Evolutionary conservation across 2,113 vertebrate genomes (phyloP).

Genomic region (Dicentrarchus labrax): DNA sequence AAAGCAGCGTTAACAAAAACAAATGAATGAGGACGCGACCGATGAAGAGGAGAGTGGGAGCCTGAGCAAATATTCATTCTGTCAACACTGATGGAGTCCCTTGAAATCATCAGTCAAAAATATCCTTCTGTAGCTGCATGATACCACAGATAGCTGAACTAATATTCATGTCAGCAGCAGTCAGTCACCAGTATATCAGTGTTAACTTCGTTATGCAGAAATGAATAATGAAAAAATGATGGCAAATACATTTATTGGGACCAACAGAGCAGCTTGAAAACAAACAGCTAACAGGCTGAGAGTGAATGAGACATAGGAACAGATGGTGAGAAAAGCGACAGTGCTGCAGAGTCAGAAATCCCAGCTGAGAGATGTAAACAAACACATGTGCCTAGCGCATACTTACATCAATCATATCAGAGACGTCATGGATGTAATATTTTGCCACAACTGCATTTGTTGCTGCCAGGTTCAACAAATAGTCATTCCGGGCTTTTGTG

Average conservation of each 20-base stretch:
- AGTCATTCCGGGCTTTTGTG: constrained; percentile 97
- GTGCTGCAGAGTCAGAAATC: constrained; percentile 59
- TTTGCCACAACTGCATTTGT: constrained; percentile 96
- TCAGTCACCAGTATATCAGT: constrained; percentile 19
- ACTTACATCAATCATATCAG: constrained; percentile 98
- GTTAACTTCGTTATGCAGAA: constrained; percentile 31
- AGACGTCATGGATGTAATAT: constrained; percentile 98
- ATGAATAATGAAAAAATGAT: constrained; percentile 25
- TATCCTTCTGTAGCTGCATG: not conserved
- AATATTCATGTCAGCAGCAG: constrained; percentile 12
- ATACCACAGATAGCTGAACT: not conserved
- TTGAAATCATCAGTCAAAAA: constrained; percentile 29
- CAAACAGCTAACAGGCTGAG: constrained; percentile 67
- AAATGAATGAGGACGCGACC: constrained; percentile 6
- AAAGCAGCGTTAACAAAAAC: constrained; percentile 39
- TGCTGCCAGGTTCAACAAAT: constrained; percentile 96
- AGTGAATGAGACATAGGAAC: constrained; percentile 55
- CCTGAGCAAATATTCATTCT: constrained; percentile 20
- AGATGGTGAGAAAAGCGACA: constrained; percentile 75
- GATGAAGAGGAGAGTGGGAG: constrained; percentile 12
- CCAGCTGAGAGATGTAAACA: constrained; percentile 71
- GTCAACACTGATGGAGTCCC: constrained; percentile 29
- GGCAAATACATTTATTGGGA: constrained; percentile 29
- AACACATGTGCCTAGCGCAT: constrained; percentile 63
- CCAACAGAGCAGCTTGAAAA: constrained; percentile 64